These are phyloP conservation scores for Euzophera pinguis DNA, from an alignment of 2,888 invertebrate genomes.

Conservation along the genomic window DNA sequence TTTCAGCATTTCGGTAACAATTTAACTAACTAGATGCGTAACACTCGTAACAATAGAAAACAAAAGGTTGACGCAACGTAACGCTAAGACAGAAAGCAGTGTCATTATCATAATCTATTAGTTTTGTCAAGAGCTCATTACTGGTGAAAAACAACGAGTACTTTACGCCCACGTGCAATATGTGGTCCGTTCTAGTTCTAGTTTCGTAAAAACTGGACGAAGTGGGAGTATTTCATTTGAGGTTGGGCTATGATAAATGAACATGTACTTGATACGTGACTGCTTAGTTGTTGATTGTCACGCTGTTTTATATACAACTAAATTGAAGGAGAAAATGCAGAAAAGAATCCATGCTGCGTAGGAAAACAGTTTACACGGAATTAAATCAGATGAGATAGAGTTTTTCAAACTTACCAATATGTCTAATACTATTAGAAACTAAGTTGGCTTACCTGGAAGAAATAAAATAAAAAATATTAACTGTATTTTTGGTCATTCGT, in stretches of 20 bases:
- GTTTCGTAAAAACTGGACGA: conserved; percentile 18
- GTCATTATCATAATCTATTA: conserved; percentile 4
- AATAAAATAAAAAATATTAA: too few relatives aligned
- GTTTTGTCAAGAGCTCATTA: conserved; percentile 13
- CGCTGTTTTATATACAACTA: too few relatives aligned
- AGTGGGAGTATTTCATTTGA: conserved; percentile 11
- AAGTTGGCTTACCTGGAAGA: too few relatives aligned
- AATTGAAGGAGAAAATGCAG: too few relatives aligned
- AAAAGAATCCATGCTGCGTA: too few relatives aligned
- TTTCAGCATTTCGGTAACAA: background rate
- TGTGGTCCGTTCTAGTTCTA: conserved; percentile 15
- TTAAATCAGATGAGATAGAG: too few relatives aligned
- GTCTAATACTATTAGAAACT: too few relatives aligned
- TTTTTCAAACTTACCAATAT: too few relatives aligned
- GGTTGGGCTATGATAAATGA: background rate
- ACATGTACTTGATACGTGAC: background rate
- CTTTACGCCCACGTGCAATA: conserved; percentile 16
- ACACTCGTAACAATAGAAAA: background rate
- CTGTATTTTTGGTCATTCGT: too few relatives aligned
- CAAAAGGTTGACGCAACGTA: background rate
- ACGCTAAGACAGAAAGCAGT: background rate
- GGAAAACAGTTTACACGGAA: too few relatives aligned
- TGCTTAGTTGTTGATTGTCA: background rate
- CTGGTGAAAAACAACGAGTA: conserved; percentile 12
- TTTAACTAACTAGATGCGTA: background rate